Conservation (phyloP, 2,113 vertebrate genomes). For the Montifringilla adamsi region DNA sequence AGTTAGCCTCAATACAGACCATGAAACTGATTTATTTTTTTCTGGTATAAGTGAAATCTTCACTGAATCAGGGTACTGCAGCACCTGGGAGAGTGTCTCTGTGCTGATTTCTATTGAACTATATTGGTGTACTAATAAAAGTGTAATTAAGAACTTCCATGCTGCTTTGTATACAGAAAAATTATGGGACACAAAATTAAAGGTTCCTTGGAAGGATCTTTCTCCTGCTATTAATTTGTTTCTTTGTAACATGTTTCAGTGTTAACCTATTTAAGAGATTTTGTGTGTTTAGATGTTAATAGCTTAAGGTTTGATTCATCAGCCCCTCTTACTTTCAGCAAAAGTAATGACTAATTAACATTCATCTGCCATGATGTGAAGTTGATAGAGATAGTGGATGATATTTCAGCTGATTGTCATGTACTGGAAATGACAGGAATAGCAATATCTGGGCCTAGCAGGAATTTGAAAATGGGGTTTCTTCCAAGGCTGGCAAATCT, state of each 20-base stretch:
- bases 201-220: background rate
- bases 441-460: background rate
- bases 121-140: background rate
- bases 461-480: conserved; percentile 21
- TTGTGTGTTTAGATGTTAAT: background rate
- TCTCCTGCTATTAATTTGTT: background rate
- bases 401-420: conserved; percentile 49
- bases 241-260: background rate
- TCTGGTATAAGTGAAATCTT: background rate
- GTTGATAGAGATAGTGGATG: conserved; percentile 29
- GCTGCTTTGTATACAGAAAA: background rate
- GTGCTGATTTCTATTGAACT: background rate
- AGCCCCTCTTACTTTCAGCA: background rate
- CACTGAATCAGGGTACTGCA: background rate
- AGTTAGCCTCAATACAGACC: background rate
- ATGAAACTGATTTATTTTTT: background rate
- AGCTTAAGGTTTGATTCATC: background rate
- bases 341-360: conserved; percentile 24
- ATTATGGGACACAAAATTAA: background rate
- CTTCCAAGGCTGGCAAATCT: conserved; percentile 27
- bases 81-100: background rate
- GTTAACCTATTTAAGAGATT: background rate
- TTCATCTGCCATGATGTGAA: conserved; percentile 6
- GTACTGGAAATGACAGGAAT: conserved; percentile 29
- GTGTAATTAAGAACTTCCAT: background rate